Evolutionary conservation across 1,140 invertebrate species (phyloP), one percentile per base, ranked within the genome.

Genomic region (Oncopodura yosiiana): DNA sequence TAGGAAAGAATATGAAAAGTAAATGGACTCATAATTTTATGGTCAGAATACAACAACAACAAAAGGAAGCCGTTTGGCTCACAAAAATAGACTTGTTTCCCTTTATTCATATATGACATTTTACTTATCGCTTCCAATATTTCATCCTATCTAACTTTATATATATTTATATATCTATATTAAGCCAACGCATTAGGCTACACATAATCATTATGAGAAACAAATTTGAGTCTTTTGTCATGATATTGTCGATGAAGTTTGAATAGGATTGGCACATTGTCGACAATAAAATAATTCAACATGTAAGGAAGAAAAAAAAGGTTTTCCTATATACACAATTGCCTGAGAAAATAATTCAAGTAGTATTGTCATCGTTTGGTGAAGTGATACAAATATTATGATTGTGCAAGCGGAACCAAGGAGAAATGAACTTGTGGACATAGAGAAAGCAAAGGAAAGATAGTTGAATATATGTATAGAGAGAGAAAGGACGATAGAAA

Each of bases 11-110:
- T 34, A n/a, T 8, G 30, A 8, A n/a, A n/a, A 34, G 14, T 34
- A 8, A 9, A 53, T 42, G 46, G 56, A 49, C 56, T 58, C 56
- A 58, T 58, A 58, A 58, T 58, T 58, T 53, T 58, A 49, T 58
- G 45, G 50, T 34, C 19, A 48, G 23, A 18, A 21, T 18, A 49
- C 19, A 48, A 49, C 37, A 42, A 44, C n/a, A 39, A 30, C 16
- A 44, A 6, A 43, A 44, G 27, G 16, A 24, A 23, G 21, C 8
- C 18, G 4, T n/a, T 16, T 42, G 36, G 21, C n/a, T n/a, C n/a
- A n/a, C n/a, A n/a, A n/a, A 42, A 56, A 36, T 36, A 18, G 18
- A 16, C 38, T 42, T 32, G n/a, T 24, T 45, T 46, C 42, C 18
- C 19, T 32, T 8, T 4, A 39, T 38, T 9, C 21, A 19, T 37